phyloP scores from a whole-genome alignment of 2,888 invertebrate genomes.

The Apotomis capreana region DNA sequence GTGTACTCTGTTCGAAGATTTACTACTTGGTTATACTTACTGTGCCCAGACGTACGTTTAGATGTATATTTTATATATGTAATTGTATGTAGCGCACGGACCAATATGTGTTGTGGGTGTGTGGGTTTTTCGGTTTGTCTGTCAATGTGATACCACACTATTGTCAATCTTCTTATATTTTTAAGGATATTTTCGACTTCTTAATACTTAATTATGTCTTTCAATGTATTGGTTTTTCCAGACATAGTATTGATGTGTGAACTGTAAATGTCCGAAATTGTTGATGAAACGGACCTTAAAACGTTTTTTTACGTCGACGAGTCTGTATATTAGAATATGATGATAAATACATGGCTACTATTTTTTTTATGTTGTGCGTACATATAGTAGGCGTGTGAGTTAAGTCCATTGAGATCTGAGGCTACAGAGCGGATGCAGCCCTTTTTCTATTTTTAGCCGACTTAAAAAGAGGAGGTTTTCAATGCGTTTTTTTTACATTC shows the following conservation, averaged over 20 bases:
- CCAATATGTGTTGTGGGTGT: slow-evolving; percentile 67
- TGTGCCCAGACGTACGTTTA: slow-evolving; percentile 26
- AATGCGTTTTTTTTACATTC: too few species aligned
- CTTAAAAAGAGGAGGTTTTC: too few species aligned
- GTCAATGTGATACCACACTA: slow-evolving; percentile 29
- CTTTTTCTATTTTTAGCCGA: too few species aligned
- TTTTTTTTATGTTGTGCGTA: slow-evolving; percentile 1
- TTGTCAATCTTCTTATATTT: slow-evolving; percentile 23
- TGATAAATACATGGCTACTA: slow-evolving; percentile 5
- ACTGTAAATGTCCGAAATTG: slow-evolving; percentile 3
- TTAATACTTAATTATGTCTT: slow-evolving; percentile 33
- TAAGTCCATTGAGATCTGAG: too few species aligned
- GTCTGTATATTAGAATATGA: slow-evolving; percentile 14
- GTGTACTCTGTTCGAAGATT: too few species aligned
- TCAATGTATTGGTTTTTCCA: slow-evolving; percentile 5
- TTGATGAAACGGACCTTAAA: neutral
- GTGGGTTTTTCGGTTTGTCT: slow-evolving; percentile 28
- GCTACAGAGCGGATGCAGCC: too few species aligned
- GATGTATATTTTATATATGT: slow-evolving; percentile 75
- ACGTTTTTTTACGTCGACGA: neutral
- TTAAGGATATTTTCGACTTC: slow-evolving; percentile 32
- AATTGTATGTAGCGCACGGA: slow-evolving; percentile 67
- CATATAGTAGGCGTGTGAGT: too few species aligned
- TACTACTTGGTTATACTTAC: too few species aligned
- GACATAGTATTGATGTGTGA: slow-evolving; percentile 13